These are phyloP conservation scores for Gobiocypris rarus DNA, from an alignment of 2,113 vertebrate genomes.

Conservation along the genomic window DNA sequence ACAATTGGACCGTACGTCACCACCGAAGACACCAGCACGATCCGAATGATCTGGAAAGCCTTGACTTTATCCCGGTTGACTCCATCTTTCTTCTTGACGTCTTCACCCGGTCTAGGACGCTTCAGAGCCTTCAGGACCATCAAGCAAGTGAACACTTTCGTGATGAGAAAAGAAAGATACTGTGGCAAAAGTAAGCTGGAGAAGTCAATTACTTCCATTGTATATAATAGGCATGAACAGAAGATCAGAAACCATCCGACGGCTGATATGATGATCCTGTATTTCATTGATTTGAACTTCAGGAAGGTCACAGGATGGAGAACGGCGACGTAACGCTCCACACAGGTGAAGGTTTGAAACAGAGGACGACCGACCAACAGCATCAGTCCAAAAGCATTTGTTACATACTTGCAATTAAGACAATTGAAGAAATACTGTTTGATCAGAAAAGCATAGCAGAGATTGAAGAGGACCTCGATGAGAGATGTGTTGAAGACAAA, in stretches of 20 bases:
- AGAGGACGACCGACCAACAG: not conserved
- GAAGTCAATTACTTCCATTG: not conserved
- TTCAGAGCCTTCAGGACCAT: slow-evolving; percentile 45
- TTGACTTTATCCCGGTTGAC: slow-evolving; percentile 34
- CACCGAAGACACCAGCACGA: slow-evolving; percentile 17
- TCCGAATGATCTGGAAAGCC: slow-evolving; percentile 37
- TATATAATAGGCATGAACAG: not conserved
- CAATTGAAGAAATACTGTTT: not conserved
- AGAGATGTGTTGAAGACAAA: slow-evolving; percentile 6
- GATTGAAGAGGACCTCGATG: not conserved
- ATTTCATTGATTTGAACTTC: slow-evolving; percentile 25
- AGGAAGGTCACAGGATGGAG: slow-evolving; percentile 32
- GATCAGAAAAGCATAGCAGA: not conserved
- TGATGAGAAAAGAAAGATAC: not conserved
- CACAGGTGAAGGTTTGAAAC: slow-evolving; percentile 18
- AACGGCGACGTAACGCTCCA: not conserved
- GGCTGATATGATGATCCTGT: not conserved
- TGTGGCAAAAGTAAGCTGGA: not conserved
- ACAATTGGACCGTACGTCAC: slow-evolving; percentile 4
- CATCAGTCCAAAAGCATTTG: rapidly evolving
- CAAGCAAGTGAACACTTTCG: slow-evolving; percentile 1
- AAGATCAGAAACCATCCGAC: slow-evolving; percentile 20
- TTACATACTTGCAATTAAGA: not conserved
- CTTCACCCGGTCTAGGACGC: slow-evolving; percentile 25
- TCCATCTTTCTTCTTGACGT: not conserved